Evolutionary conservation across 2,797 vertebrate genomes (phyloP).

Genomic region (Chelon labrosus): DNA sequence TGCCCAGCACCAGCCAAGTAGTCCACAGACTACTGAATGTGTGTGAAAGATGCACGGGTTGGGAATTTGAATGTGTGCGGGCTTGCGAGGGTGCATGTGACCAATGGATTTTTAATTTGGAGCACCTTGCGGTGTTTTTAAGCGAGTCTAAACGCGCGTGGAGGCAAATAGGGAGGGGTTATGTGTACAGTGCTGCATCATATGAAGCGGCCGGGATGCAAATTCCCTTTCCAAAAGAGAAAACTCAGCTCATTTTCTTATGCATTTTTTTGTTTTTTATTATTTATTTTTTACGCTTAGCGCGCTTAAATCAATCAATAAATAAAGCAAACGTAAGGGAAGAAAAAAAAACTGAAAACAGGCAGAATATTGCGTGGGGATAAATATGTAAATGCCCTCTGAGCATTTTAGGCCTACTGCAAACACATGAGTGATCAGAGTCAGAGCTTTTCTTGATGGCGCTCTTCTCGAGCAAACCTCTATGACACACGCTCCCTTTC

Average conservation of each 20-base stretch:
- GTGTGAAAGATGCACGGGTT: conserved; percentile 45
- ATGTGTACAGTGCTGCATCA: conserved; percentile 41
- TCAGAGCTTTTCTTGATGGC: conserved; percentile 65
- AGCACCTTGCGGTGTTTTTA: conserved; percentile 12
- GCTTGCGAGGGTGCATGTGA: conserved; percentile 33
- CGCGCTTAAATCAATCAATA: conserved; percentile 74
- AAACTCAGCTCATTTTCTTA: conserved; percentile 76
- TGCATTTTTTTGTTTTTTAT: conserved; percentile 36
- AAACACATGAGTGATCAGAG: conserved; percentile 75
- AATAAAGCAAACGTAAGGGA: conserved; percentile 61
- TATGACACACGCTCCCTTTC: conserved; percentile 45
- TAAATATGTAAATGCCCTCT: conserved; percentile 82
- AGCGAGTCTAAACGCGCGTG: conserved; percentile 15
- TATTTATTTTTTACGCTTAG: conserved; percentile 60
- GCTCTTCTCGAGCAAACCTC: conserved; percentile 59
- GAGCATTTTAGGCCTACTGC: conserved; percentile 73
- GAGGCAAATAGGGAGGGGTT: conserved; percentile 14
- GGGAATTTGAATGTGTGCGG: conserved; percentile 47
- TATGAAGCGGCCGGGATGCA: conserved; percentile 73
- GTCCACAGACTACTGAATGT: conserved; percentile 24
- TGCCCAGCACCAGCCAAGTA: conserved; percentile 49
- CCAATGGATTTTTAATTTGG: conserved; percentile 39
- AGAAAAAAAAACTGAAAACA: conserved; percentile 28
- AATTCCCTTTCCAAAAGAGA: conserved; percentile 78
- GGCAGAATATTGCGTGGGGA: conserved; percentile 62